Percentiles rank a stretch among this genome's conserved stretches.
Conservation (phyloP, 2,797 vertebrate genomes). For the Pseudochirops cupreus region DNA sequence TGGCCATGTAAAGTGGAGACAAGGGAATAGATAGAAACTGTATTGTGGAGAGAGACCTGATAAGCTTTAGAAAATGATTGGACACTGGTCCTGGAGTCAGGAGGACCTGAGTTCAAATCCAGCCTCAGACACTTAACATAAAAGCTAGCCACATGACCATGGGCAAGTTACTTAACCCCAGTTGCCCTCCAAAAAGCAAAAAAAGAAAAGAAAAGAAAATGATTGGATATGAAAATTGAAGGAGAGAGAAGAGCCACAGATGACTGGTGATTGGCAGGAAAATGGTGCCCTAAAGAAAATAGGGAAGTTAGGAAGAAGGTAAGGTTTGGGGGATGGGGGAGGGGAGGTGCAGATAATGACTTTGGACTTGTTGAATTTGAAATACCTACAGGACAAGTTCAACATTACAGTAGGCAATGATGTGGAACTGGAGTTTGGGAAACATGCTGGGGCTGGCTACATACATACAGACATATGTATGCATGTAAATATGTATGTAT, state of each 20-base stretch:
- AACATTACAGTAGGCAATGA: neutral
- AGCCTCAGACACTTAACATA: too few species aligned
- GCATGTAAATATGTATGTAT: too few species aligned
- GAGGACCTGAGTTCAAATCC: too few species aligned
- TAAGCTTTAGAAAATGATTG: neutral
- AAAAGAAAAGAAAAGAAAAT: neutral
- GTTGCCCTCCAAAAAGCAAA: too few species aligned
- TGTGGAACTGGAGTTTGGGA: neutral
- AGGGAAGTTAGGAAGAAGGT: neutral
- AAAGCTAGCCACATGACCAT: too few species aligned
- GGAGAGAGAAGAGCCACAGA: neutral
- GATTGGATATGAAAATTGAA: neutral
- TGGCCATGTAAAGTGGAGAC: neutral
- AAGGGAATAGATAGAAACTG: neutral
- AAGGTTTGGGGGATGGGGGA: neutral
- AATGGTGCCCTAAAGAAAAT: neutral
- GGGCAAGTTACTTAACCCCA: too few species aligned
- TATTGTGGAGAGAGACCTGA: neutral
- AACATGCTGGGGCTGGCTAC: neutral
- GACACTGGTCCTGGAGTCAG: too few species aligned
- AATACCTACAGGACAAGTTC: neutral
- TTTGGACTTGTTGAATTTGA: neutral
- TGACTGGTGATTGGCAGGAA: neutral
- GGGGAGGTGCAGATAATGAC: neutral
- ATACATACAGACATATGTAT: neutral